A percentile compares a stretch with the other conserved stretches of the same genome.
These are phyloP conservation scores for Rotaria magnacalcarata DNA, from an alignment of 2,888 invertebrate genomes.

Conservation along the genomic window DNA sequence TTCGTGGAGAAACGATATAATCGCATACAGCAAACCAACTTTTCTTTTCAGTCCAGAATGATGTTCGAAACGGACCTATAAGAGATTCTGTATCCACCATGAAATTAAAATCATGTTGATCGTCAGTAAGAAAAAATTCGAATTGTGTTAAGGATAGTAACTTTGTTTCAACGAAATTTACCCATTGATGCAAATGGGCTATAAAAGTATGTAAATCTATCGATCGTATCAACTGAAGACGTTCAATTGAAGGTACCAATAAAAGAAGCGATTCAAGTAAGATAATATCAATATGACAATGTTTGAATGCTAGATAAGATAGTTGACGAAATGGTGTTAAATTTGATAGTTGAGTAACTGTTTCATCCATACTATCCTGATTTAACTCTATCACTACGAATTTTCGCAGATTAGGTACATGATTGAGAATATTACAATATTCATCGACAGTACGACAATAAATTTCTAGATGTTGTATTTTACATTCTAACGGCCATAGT, in stretches of 20 bases:
- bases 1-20: not conserved
- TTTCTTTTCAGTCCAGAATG: not conserved
- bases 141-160: not conserved
- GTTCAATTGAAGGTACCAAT: not conserved
- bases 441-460: not conserved
- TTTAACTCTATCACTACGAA: not conserved
- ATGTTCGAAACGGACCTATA: not conserved
- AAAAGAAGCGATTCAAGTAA: not conserved
- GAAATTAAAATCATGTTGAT: too few relatives aligned
- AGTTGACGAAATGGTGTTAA: not conserved
- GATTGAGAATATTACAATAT: not conserved
- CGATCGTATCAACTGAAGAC: not conserved
- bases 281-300: not conserved
- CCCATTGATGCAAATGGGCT: not conserved
- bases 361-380: not conserved
- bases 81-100: not conserved
- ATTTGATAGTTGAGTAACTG: not conserved
- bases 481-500: not conserved
- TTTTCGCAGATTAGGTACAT: not conserved
- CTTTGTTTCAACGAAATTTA: not conserved
- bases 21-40: not conserved
- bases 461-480: not conserved
- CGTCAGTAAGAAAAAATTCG: not conserved
- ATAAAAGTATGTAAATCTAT: not conserved
- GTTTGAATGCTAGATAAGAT: not conserved